Evolutionary conservation across 2,888 invertebrate genomes (phyloP), one percentile per base, ranked within the genome.

Genomic region (Ophion ventricosus): DNA sequence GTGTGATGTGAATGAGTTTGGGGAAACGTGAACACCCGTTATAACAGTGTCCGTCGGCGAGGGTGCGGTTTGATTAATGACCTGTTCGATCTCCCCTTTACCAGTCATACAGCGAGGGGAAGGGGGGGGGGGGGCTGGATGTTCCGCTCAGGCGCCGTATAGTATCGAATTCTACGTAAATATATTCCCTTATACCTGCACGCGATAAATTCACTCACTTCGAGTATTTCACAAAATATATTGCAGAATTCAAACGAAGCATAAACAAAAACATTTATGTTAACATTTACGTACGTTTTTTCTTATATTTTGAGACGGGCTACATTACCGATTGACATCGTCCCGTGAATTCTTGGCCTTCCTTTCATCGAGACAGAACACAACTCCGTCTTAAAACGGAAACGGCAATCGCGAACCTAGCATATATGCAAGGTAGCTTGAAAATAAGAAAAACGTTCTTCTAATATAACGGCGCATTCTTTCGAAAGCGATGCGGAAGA

Each of bases 31-130:
- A 82, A 80, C 90, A 90, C 90, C 91, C 90, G 91, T 88, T 90
- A 90, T 91, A 90, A 76, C 76, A 81, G 84, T 88, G 89, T 89
- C 90, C 90, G 90, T 91, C 89, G 91, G 89, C 90, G 89, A 92
- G 93, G 93, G 93, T 93, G 93, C 91, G 93, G 93, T 93, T 93
- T 93, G 93, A 93, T 93, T 93, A 93, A 93, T 92, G 93, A 93
- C 92, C 92, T 90, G 90, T 92, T 93, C 91, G 92, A 92, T 92
- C 88, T 87, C 88, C 85, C 88, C 87, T 82, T 87, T 87, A 86
- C 80, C 86, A 83, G 88, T 90, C 87, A 88, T 86, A 82, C 87
- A 87, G 85, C 90, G 8, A 35, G 11, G 49, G 61, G 23, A 8
- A 8, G 63, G 63, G 59, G 40, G 49, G 54, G 43, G 43, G 72